Evolutionary conservation across 2,888 invertebrate genomes (phyloP), one percentile per base, ranked within the genome.

Genomic region (Aphidius colemani): DNA sequence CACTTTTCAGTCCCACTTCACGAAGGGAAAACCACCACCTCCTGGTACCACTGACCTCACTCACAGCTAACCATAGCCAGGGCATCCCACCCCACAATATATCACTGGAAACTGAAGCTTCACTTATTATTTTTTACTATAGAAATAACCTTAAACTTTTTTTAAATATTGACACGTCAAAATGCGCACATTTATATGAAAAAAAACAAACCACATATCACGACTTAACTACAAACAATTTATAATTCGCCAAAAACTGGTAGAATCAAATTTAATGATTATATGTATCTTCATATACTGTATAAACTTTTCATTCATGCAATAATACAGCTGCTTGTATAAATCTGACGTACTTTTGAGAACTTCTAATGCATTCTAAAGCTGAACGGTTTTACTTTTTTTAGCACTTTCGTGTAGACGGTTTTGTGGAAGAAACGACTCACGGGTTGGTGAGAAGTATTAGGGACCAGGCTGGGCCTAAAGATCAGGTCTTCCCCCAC

Each of bases 21-120:
- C 45, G 57, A 57, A 30, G 45, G 46, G 63, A 66, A 62, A 69
- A 71, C 73, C 72, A 71, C 69, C 70, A 70, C 71, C 73, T 63
- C 77, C 77, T 73, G 75, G 77, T 75, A 73, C 78, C 75, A 75
- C 78, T 78, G 74, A 73, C 79, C 80, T 79, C 79, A 78, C 79
- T 79, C 76, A 79, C 79, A 74, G 71, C 75, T 75, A 78, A 77
- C 79, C 78, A 78, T 78, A 77, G 77, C 76, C 79, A 78, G 79
- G 73, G 79, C 80, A 80, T 80, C 79, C 79, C 71, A 69, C 74
- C 72, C 74, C 71, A 68, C 67, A 57, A 43, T 59, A 18, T 48
- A 64, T 50, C 66, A 60, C 58, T 49, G 39, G 7, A 46, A 30
- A n/a, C 39, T 48, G 30, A 46, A 18, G 46, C 18, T 57, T 57